Conservation (phyloP, 37 sponge, comb jelly and placozoan species). For the Chondrilla cf. caribensis region DNA sequence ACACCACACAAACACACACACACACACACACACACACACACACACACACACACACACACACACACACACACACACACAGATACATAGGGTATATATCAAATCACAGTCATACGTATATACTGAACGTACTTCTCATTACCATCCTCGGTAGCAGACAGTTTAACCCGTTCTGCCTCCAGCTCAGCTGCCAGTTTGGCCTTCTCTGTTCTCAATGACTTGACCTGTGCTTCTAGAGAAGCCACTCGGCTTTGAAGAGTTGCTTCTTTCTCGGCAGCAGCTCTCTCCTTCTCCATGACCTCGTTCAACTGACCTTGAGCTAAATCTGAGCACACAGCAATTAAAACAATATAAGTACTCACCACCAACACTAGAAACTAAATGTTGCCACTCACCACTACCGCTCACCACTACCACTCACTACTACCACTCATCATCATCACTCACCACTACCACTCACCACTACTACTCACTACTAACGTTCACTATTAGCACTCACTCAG, state of each 20-base stretch:
- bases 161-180: conserved; percentile 62
- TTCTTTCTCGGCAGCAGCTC: conserved; percentile 52
- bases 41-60: background rate
- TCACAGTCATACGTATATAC: background rate
- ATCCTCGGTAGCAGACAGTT: conserved; percentile 65
- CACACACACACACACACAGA: too few species aligned
- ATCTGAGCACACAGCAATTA: conserved; percentile 19
- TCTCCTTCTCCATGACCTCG: conserved; percentile 52
- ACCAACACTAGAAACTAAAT: too few species aligned
- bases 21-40: background rate
- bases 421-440: too few species aligned
- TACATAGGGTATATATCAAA: background rate
- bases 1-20: too few species aligned
- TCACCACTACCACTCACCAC: too few species aligned
- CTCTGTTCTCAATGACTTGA: conserved; percentile 50
- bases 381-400: too few species aligned
- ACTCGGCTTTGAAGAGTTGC: conserved; percentile 44
- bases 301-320: conserved; percentile 50
- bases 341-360: too few species aligned
- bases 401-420: too few species aligned
- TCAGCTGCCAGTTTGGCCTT: conserved; percentile 69
- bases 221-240: conserved; percentile 46
- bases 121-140: conserved; percentile 49
- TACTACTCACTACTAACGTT: too few species aligned
- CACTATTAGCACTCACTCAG: conserved; percentile 43